Evolutionary conservation across 2,888 invertebrate species (phyloP).

Genomic region (Tachina lurida): DNA sequence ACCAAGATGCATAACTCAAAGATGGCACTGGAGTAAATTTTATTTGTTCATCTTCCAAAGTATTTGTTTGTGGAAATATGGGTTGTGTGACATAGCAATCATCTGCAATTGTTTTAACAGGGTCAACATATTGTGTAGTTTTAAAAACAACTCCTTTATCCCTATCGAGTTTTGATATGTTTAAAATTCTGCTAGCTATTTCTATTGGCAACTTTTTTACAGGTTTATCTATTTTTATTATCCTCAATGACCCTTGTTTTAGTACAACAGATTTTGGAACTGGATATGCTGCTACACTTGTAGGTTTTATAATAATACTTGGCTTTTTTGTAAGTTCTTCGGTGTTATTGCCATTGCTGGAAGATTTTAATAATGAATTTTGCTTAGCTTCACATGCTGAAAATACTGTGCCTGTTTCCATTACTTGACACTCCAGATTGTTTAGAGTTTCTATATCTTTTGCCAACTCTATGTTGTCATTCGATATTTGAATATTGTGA

Average conservation of each 20-base stretch:
- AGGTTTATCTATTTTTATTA: slow-evolving; percentile 50
- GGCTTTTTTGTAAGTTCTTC: neutral
- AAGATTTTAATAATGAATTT: slow-evolving; percentile 49
- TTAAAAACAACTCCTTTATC: slow-evolving; percentile 48
- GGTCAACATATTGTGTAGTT: slow-evolving; percentile 25
- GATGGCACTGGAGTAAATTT: slow-evolving; percentile 73
- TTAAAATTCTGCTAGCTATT: slow-evolving; percentile 45
- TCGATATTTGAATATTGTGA: slow-evolving; percentile 60
- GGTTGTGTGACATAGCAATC: neutral
- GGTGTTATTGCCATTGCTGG: slow-evolving; percentile 1
- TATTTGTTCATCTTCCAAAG: neutral
- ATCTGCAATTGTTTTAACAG: neutral
- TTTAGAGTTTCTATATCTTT: slow-evolving; percentile 66
- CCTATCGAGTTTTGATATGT: slow-evolving; percentile 45
- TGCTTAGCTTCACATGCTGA: neutral
- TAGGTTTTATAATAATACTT: neutral
- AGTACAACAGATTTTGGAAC: slow-evolving; percentile 54
- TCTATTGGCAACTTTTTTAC: slow-evolving; percentile 35
- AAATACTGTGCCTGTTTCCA: neutral
- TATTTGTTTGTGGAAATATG: neutral
- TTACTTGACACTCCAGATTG: slow-evolving; percentile 48
- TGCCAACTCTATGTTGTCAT: slow-evolving; percentile 64
- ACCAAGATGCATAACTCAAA: slow-evolving; percentile 87
- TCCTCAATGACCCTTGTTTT: slow-evolving; percentile 56
- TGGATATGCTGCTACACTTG: neutral